phyloP scores from a whole-genome alignment of 2,888 invertebrate genomes.

The Lasioglossum calceatum region DNA sequence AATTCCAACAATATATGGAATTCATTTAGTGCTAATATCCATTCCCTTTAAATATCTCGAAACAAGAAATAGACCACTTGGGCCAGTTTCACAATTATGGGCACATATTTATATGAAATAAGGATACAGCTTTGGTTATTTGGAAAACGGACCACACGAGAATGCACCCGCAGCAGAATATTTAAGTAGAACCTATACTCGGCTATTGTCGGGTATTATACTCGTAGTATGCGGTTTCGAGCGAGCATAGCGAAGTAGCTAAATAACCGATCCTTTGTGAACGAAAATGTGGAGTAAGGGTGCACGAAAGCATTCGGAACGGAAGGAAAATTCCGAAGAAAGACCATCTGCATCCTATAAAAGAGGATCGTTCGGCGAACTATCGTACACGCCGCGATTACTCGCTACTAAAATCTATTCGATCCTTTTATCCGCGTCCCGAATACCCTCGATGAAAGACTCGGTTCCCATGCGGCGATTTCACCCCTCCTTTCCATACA shows the following conservation, averaged over 20 bases:
- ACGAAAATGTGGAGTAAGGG: slow-evolving; percentile 27
- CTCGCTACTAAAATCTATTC: slow-evolving; percentile 53
- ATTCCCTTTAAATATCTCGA: no score
- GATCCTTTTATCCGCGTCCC: slow-evolving; percentile 51
- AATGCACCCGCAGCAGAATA: slow-evolving; percentile 14
- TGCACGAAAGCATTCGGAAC: slow-evolving; percentile 9
- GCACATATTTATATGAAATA: background rate
- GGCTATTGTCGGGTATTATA: background rate
- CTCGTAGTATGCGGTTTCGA: slow-evolving; percentile 12
- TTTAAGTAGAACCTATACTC: slow-evolving; percentile 20
- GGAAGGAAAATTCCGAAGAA: slow-evolving; percentile 27
- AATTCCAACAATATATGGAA: no score
- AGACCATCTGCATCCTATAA: slow-evolving; percentile 28
- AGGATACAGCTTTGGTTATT: background rate
- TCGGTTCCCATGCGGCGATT: slow-evolving; percentile 34
- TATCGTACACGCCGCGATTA: slow-evolving; percentile 45
- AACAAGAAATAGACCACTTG: no score
- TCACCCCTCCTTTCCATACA: slow-evolving; percentile 7
- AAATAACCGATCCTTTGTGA: slow-evolving; percentile 42
- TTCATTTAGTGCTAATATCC: no score
- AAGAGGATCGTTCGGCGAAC: slow-evolving; percentile 47
- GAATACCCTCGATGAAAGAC: slow-evolving; percentile 49
- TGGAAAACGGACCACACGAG: background rate
- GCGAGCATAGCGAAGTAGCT: slow-evolving; percentile 3
- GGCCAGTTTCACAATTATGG: no score